These are phyloP conservation scores for Hemithea aestivaria DNA, from an alignment of 2,888 invertebrate species.

Conservation along the genomic window DNA sequence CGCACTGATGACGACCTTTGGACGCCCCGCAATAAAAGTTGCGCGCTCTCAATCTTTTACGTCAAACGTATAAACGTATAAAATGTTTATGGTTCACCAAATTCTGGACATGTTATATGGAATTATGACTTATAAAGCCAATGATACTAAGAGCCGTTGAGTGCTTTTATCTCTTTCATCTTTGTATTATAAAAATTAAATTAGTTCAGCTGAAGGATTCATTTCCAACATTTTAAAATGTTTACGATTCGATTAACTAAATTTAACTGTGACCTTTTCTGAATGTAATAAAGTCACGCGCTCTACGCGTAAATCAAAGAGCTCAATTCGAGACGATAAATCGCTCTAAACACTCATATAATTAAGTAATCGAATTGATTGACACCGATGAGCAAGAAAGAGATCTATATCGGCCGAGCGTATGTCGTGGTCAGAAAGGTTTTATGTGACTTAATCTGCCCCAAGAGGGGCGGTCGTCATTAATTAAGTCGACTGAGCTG, in stretches of 20 bases:
- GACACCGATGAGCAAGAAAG: slow-evolving; percentile 43
- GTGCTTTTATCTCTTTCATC: slow-evolving; percentile 1
- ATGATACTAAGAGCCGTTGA: slow-evolving; percentile 10
- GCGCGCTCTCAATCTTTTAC: slow-evolving; percentile 27
- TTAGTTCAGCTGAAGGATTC: background rate
- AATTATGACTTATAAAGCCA: slow-evolving; percentile 12
- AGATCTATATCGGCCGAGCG: slow-evolving; percentile 45
- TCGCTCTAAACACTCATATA: slow-evolving; percentile 1
- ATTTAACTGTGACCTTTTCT: too few relatives aligned
- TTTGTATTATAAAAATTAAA: slow-evolving; percentile 2
- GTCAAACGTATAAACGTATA: slow-evolving; percentile 16
- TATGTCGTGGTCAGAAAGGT: slow-evolving; percentile 63
- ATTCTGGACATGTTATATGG: slow-evolving; percentile 13
- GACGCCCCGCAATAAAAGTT: slow-evolving; percentile 34
- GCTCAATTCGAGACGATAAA: too few relatives aligned
- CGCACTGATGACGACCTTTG: slow-evolving; percentile 36
- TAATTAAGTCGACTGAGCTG: slow-evolving; percentile 62
- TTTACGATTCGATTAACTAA: too few relatives aligned
- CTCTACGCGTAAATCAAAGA: too few relatives aligned
- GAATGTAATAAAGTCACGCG: too few relatives aligned
- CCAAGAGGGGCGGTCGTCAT: slow-evolving; percentile 50
- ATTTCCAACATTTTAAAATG: background rate
- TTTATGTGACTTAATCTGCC: slow-evolving; percentile 68
- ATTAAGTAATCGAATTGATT: slow-evolving; percentile 26
- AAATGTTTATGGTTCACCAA: slow-evolving; percentile 23